Conservation (phyloP, 1,140 invertebrate species). For the Manduca sexta region DNA sequence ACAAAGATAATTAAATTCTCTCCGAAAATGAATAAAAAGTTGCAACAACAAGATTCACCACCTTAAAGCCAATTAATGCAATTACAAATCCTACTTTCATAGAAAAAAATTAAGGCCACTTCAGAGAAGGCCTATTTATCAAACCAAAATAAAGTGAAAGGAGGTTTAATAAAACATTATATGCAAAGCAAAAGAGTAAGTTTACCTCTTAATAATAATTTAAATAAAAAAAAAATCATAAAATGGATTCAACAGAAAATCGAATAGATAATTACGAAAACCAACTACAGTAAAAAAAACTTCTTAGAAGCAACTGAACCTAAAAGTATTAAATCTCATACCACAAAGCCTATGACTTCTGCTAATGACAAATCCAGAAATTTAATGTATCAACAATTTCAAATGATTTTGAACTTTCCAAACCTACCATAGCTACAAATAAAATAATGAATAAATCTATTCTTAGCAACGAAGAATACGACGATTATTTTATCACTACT, state of each 20-base stretch:
- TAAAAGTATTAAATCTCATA: background rate
- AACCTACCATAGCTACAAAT: no score
- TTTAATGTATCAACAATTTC: background rate
- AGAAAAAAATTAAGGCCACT: no score
- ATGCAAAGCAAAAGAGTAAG: no score
- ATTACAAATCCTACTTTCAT: no score
- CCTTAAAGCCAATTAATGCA: no score
- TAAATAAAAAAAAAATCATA: background rate
- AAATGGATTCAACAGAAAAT: background rate
- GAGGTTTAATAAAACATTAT: no score
- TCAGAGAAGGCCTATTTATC: no score
- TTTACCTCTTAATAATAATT: background rate
- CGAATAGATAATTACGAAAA: background rate
- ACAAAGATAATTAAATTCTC: no score
- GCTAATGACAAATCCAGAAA: background rate
- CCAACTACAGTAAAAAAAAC: background rate
- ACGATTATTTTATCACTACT: slow-evolving; percentile 20
- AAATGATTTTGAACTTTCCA: no score
- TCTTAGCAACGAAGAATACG: slow-evolving; percentile 13
- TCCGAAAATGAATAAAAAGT: no score
- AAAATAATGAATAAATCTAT: background rate
- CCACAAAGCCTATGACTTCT: background rate
- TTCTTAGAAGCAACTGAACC: background rate
- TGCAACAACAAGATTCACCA: no score
- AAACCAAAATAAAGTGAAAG: no score